Evolutionary conservation across 2,113 vertebrate genomes (phyloP), one percentile per base, ranked within the genome.

Genomic region (Mionectes macconnelli): DNA sequence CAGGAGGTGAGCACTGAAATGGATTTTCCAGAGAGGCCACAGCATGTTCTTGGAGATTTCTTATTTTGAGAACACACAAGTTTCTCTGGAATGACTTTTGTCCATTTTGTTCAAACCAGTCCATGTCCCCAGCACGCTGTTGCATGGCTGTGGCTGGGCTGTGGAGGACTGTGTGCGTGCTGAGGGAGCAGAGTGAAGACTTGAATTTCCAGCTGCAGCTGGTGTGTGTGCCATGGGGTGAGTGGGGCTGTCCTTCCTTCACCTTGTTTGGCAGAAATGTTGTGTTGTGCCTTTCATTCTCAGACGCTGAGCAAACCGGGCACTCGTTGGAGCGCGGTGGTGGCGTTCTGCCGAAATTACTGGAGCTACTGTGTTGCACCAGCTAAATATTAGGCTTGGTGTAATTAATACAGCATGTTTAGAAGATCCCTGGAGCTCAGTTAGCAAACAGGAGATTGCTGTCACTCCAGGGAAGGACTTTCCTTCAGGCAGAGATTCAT

Each of bases 371-470:
- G 63, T 30, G 92, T 74, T 86, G 64, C 85, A 93, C 83, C 88
- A 90, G 44, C 85, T 89, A 67, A 92, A 42, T 90, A 86, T 94
- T 88, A 90, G 64, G 63, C 76, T 92, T 4, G 2, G 39, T 81
- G 56, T 88, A 76, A 92, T 94, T 92, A 96, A 84, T 94, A 84
- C 69, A 85, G 75, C 76, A 50, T 94, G 66, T 59, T 93, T 91
- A 62, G 84, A 86, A 89, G 90, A 86, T 78, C 64, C 88, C 81
- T 55, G 52, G 89, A 87, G 88, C 63, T 97, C 80, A 49, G 87
- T 86, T 88, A 88, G 92, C 91, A 96, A 94, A 96, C 83, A 93
- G 91, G 90, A 96, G 93, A 83, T 90, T 83, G 89, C 86, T 70
- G 53, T 88, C 74, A 24, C 92, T 92, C 91, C 67, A 72, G 89